Evolutionary conservation across 2,113 vertebrate species (phyloP).

Genomic region (Callospermophilus lateralis): DNA sequence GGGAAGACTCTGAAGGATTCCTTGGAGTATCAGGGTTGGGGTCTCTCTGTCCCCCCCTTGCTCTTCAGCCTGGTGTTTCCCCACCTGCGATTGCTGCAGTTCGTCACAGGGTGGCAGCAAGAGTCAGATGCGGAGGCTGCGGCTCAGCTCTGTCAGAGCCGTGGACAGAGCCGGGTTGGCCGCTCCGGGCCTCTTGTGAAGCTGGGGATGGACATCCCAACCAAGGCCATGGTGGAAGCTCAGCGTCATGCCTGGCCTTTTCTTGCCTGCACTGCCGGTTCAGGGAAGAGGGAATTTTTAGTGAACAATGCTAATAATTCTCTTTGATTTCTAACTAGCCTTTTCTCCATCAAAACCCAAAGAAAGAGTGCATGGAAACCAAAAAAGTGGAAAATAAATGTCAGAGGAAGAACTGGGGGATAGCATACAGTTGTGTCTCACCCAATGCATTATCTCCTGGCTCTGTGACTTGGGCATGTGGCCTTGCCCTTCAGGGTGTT

Average conservation of each 20-base stretch:
- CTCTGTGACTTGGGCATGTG: neutral
- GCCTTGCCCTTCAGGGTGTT: neutral
- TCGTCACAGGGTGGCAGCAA: conserved; percentile 92
- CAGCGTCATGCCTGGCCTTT: neutral
- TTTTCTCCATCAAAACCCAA: conserved; percentile 35
- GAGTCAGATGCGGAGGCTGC: conserved; percentile 85
- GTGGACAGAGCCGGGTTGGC: neutral
- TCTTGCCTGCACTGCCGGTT: neutral
- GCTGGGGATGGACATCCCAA: neutral
- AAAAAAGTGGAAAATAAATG: neutral
- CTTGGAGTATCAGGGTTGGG: accelerated
- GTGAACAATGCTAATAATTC: conserved; percentile 5
- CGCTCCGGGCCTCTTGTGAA: neutral
- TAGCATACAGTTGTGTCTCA: neutral
- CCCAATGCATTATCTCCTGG: neutral
- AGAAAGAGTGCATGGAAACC: neutral
- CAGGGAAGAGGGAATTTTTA: neutral
- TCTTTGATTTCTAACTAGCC: conserved; percentile 43
- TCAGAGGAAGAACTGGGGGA: neutral
- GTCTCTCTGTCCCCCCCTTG: neutral
- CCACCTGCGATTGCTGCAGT: conserved; percentile 84
- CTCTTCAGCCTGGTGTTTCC: conserved; percentile 57
- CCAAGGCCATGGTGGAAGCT: accelerated
- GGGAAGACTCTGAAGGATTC: neutral
- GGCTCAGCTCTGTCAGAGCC: neutral